phyloP scores from a whole-genome alignment of 2,113 vertebrate genomes.

The Myrmophylax atrothorax region DNA sequence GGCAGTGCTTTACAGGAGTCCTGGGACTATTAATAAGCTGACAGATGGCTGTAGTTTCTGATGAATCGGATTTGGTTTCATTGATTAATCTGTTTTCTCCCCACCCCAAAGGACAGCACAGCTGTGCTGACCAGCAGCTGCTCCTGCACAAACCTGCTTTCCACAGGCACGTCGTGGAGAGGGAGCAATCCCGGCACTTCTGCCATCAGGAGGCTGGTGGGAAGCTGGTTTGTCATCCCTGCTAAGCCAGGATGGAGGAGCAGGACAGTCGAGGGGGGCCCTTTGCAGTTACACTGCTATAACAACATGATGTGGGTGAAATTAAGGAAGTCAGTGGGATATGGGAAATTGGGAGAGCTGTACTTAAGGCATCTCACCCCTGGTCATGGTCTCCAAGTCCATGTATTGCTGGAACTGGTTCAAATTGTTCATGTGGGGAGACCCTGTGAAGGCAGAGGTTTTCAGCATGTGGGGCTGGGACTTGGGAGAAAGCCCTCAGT shows the following conservation, averaged over 20 bases:
- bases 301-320: accelerated
- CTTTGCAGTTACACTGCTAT: background rate
- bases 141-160: background rate
- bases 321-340: accelerated
- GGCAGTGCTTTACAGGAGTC: background rate
- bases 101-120: background rate
- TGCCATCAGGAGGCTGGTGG: accelerated
- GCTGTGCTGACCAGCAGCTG: background rate
- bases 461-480: accelerated
- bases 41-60: constrained; percentile 31
- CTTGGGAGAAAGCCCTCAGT: background rate
- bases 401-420: accelerated
- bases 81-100: constrained; percentile 15
- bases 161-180: background rate
- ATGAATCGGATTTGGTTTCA: background rate
- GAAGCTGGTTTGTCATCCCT: background rate
- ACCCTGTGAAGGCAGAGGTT: background rate
- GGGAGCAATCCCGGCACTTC: accelerated
- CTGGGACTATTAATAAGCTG: constrained; percentile 37
- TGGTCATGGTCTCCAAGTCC: background rate
- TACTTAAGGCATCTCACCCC: background rate
- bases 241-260: background rate
- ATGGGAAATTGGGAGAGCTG: accelerated
- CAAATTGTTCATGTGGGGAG: accelerated
- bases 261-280: background rate